Evolutionary conservation across 23 tunicate genomes (phyloP).

Genomic region (Ciona savignyi): DNA sequence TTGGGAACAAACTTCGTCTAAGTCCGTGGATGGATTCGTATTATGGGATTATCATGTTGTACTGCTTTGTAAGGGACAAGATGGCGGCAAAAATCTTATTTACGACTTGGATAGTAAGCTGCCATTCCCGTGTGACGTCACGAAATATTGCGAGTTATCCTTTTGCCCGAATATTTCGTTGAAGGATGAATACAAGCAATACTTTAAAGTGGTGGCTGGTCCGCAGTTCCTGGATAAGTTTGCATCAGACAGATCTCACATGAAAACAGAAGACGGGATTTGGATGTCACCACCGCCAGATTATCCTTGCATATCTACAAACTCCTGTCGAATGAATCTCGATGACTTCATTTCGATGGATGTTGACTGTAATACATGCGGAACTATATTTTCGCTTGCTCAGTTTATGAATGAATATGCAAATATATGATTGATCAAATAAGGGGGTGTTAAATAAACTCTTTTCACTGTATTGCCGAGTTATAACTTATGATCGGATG

Average conservation of each 20-base stretch:
- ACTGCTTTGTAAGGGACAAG: constrained; percentile 5
- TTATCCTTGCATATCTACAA: constrained; percentile 53
- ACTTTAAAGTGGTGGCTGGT: constrained; percentile 43
- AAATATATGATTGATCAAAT: no score
- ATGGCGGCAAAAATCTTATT: constrained; percentile 1
- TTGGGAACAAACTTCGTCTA: constrained; percentile 44
- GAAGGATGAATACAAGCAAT: constrained; percentile 17
- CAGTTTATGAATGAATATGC: not conserved
- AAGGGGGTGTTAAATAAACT: no score
- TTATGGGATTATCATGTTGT: constrained; percentile 90
- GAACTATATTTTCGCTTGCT: not conserved
- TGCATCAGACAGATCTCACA: constrained; percentile 87
- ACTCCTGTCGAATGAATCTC: constrained; percentile 35
- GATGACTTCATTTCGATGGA: constrained; percentile 53
- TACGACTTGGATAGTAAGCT: constrained; percentile 63
- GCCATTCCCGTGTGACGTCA: constrained; percentile 38
- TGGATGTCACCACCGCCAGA: constrained; percentile 62
- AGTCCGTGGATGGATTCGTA: constrained; percentile 14
- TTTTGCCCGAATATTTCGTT: constrained; percentile 19
- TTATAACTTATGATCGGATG: no score
- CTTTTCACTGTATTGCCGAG: no score
- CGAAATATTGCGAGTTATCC: constrained; percentile 25
- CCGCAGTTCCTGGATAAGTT: constrained; percentile 24
- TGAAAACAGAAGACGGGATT: constrained; percentile 38
- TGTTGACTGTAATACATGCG: not conserved